Percentiles rank a stretch among this genome's conserved stretches.
phyloP scores from a whole-genome alignment of 2,888 invertebrate genomes.

The Taphrorychus bicolor region DNA sequence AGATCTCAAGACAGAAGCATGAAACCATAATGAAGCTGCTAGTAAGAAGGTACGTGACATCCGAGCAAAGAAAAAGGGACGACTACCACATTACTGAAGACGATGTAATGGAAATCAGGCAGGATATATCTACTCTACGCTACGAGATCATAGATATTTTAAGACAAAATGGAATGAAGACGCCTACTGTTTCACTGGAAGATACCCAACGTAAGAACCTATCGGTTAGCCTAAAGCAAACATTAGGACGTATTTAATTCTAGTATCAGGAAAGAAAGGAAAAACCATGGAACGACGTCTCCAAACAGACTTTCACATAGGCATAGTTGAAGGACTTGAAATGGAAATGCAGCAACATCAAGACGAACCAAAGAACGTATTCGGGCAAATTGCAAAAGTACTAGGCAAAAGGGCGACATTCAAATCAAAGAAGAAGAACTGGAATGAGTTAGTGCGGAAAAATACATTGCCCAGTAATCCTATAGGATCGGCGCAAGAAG shows the following conservation, averaged over 20 bases:
- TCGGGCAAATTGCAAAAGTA: constrained; percentile 82
- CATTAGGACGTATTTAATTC: no score
- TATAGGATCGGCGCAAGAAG: constrained; percentile 78
- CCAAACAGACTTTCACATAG: constrained; percentile 89
- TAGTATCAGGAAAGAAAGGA: constrained; percentile 83
- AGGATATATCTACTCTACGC: constrained; percentile 93
- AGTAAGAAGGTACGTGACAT: constrained; percentile 82
- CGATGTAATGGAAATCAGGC: constrained; percentile 97
- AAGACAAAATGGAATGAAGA: constrained; percentile 85
- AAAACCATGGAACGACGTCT: constrained; percentile 86
- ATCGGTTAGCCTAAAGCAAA: no score
- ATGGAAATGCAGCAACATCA: constrained; percentile 69
- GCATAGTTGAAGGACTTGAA: constrained; percentile 82
- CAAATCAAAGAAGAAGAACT: constrained; percentile 75
- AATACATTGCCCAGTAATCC: constrained; percentile 76
- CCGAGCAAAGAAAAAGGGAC: constrained; percentile 87
- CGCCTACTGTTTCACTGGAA: constrained; percentile 74
- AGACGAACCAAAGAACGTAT: constrained; percentile 80
- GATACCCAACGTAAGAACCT: constrained; percentile 66
- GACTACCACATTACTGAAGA: constrained; percentile 95
- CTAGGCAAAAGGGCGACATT: constrained; percentile 69
- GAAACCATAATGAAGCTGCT: constrained; percentile 87
- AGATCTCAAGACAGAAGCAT: constrained; percentile 75
- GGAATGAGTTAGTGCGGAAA: constrained; percentile 83
- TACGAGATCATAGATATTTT: constrained; percentile 94